Evolutionary conservation across 2,888 invertebrate species (phyloP).

Genomic region (Plagodis dolabraria): DNA sequence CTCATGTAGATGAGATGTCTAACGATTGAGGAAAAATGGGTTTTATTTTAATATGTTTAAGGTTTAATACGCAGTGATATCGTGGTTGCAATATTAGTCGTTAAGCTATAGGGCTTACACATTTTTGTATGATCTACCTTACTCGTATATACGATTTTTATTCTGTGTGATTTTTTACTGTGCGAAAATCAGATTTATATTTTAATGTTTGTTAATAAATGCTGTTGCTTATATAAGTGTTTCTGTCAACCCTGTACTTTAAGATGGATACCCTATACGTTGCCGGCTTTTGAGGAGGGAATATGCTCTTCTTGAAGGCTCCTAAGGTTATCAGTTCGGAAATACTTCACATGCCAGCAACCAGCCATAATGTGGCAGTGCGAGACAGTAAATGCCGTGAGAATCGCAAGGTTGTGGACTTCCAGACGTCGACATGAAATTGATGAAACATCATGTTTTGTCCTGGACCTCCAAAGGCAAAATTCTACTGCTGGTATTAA

Average conservation of each 20-base stretch:
- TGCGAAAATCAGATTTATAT: constrained; percentile 48
- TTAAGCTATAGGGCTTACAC: constrained; percentile 66
- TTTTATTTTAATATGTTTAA: constrained; percentile 45
- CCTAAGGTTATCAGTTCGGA: too few relatives aligned
- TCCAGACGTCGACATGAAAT: too few relatives aligned
- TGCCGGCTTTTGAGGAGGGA: too few relatives aligned
- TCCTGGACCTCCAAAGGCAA: too few relatives aligned
- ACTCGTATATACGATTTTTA: constrained; percentile 48
- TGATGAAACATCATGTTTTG: too few relatives aligned
- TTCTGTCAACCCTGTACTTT: constrained; percentile 40
- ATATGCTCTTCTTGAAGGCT: too few relatives aligned
- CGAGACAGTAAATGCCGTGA: too few relatives aligned
- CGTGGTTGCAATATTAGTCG: constrained; percentile 81
- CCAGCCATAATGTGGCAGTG: too few relatives aligned
- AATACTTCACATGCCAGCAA: too few relatives aligned
- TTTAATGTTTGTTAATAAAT: constrained; percentile 76
- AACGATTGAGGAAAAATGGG: constrained; percentile 34
- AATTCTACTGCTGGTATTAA: too few relatives aligned
- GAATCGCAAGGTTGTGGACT: too few relatives aligned
- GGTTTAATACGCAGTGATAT: constrained; percentile 74
- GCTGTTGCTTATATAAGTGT: constrained; percentile 72
- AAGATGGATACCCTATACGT: not conserved
- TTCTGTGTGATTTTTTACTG: constrained; percentile 47
- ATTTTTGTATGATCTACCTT: constrained; percentile 34
- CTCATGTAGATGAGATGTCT: constrained; percentile 10